A percentile compares a stretch with the other conserved stretches of the same genome.
These are phyloP conservation scores for Probaryconus sp. DNA, from an alignment of 1,140 invertebrate species.

Conservation along the genomic window DNA sequence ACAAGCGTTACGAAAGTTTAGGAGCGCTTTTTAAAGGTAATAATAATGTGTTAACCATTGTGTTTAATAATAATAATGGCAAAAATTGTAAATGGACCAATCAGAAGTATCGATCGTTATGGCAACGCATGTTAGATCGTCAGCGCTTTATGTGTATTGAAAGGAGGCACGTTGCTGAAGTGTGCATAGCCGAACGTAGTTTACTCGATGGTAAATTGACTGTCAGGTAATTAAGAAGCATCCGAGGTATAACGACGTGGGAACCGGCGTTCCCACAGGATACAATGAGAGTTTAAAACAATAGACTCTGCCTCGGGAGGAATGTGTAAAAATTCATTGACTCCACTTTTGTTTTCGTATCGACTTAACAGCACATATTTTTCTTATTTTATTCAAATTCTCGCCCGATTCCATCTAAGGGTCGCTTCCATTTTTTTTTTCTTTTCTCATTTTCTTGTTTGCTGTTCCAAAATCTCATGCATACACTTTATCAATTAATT, in stretches of 20 bases:
- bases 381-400: constrained; percentile 11
- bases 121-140: constrained; percentile 25
- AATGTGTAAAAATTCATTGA: constrained; percentile 50
- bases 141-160: constrained; percentile 8
- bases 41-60: no score
- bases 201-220: constrained; percentile 50
- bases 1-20: no score
- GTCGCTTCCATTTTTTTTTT: no score
- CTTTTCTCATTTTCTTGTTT: no score
- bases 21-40: no score
- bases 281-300: constrained; percentile 56
- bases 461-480: no score
- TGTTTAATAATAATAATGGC: no score
- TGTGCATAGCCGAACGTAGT: constrained; percentile 26
- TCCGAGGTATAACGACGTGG: constrained; percentile 51
- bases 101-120: constrained; percentile 16
- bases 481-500: no score
- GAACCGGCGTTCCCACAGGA: constrained; percentile 54
- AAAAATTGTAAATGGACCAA: background rate
- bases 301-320: constrained; percentile 31
- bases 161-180: constrained; percentile 36
- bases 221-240: constrained; percentile 63
- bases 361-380: constrained; percentile 8
- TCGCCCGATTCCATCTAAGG: constrained; percentile 3
- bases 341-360: constrained; percentile 43